A percentile compares a stretch with the other conserved stretches of the same genome.
phyloP scores from a whole-genome alignment of 2,888 invertebrate species.

The Tipula unca region DNA sequence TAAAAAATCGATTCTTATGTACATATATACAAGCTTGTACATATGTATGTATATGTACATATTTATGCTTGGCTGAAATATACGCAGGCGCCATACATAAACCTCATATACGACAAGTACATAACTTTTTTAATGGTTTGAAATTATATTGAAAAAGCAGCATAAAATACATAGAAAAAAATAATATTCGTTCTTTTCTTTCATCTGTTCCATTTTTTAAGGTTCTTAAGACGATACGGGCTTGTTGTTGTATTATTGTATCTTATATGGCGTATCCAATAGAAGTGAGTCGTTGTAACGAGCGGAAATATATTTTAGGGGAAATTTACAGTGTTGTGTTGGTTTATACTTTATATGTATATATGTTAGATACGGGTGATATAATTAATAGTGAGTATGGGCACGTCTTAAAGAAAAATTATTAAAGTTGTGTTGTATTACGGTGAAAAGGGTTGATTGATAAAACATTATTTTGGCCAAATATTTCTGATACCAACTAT shows the following conservation, averaged over 20 bases:
- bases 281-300: not conserved
- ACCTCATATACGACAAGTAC: not conserved
- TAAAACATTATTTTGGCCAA: not conserved
- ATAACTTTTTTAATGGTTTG: not conserved
- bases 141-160: not conserved
- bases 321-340: not conserved
- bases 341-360: not conserved
- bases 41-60: no score
- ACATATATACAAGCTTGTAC: not conserved
- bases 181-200: not conserved
- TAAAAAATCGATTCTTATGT: not conserved
- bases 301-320: not conserved
- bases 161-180: not conserved
- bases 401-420: not conserved
- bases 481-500: no score
- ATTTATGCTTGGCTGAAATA: not conserved
- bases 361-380: not conserved
- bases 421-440: not conserved
- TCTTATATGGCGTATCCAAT: not conserved
- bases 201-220: not conserved
- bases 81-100: conserved; percentile 3
- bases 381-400: not conserved
- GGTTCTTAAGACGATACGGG: not conserved
- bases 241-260: not conserved
- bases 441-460: not conserved